Conservation (phyloP, 2,113 vertebrate genomes). For the Clarias macrocephalus region DNA sequence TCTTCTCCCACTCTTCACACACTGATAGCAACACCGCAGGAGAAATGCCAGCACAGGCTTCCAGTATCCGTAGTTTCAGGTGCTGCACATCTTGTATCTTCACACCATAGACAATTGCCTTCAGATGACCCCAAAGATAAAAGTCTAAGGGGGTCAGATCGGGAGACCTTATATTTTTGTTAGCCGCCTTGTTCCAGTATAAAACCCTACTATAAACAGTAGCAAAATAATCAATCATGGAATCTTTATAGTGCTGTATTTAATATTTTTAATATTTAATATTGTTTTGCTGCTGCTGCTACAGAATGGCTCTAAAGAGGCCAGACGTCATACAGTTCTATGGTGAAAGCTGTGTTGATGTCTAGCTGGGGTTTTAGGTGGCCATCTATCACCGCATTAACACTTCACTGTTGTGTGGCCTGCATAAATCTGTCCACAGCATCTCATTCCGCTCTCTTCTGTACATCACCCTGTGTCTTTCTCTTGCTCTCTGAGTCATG, state of each 20-base stretch:
- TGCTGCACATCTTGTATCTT: no score
- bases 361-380: slow-evolving; percentile 1
- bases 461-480: not conserved
- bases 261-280: not conserved
- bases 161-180: not conserved
- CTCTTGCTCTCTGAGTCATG: slow-evolving; percentile 7
- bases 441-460: slow-evolving; percentile 1
- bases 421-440: slow-evolving; percentile 16
- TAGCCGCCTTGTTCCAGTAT: not conserved
- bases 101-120: no score
- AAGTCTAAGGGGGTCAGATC: no score
- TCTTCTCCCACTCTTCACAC: no score
- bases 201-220: not conserved
- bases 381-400: slow-evolving; percentile 15
- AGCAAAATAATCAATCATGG: not conserved
- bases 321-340: not conserved
- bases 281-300: not conserved
- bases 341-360: not conserved
- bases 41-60: no score
- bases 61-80: no score
- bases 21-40: no score
- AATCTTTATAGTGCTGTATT: not conserved
- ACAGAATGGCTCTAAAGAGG: not conserved
- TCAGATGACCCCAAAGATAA: no score
- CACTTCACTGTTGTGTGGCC: slow-evolving; percentile 2